These are phyloP conservation scores for Phrixothrix hirtus DNA, from an alignment of 2,888 invertebrate genomes.

Conservation along the genomic window DNA sequence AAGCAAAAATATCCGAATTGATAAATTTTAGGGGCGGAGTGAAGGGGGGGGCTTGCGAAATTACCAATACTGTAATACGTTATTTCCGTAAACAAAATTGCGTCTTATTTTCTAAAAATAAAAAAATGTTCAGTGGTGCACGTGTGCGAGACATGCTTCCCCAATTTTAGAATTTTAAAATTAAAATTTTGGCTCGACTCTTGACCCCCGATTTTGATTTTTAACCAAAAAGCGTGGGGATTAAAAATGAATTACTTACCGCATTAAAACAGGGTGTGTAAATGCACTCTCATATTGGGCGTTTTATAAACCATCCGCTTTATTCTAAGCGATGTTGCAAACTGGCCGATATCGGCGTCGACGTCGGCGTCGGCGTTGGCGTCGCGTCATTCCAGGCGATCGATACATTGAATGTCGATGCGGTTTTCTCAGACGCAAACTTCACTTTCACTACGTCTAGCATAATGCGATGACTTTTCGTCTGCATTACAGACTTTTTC, in stretches of 20 bases:
- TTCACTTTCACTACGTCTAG: too few relatives aligned
- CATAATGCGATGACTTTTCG: too few relatives aligned
- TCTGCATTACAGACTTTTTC: too few relatives aligned
- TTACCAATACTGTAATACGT: neutral
- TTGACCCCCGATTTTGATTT: too few relatives aligned
- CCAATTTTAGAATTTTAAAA: too few relatives aligned
- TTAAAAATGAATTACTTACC: conserved; percentile 1
- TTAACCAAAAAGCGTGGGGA: too few relatives aligned
- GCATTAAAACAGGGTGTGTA: conserved; percentile 11
- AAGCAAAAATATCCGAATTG: neutral
- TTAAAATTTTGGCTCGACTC: too few relatives aligned
- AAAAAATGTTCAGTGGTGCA: too few relatives aligned
- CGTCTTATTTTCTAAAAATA: too few relatives aligned
- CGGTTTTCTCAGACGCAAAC: conserved; percentile 7
- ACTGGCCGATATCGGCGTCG: conserved; percentile 26
- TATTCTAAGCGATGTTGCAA: conserved; percentile 15
- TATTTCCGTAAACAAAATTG: too few relatives aligned
- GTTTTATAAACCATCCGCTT: conserved; percentile 15
- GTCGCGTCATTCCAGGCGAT: conserved; percentile 31
- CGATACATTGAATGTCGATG: conserved; percentile 24
- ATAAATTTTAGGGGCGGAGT: too few relatives aligned
- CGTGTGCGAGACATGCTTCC: too few relatives aligned
- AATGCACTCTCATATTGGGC: conserved; percentile 12
- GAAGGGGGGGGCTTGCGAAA: neutral
- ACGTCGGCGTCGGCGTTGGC: conserved; percentile 23